A percentile compares a stretch with the other conserved stretches of the same genome.
Conservation (phyloP, 2,888 invertebrate genomes). For the Sericinus montela region DNA sequence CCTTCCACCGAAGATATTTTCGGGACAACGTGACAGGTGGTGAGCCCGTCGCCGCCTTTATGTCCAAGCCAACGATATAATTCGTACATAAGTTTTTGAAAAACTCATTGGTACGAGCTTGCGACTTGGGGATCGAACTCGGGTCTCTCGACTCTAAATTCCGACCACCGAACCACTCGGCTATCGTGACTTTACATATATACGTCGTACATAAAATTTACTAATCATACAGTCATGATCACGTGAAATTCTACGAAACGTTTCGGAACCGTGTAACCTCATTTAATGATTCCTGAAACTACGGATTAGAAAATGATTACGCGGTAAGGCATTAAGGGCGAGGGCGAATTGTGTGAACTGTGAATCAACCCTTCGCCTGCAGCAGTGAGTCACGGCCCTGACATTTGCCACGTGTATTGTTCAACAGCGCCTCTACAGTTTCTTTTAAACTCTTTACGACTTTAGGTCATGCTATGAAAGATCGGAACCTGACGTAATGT, state of each 20-base stretch:
- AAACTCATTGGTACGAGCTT: too few species aligned
- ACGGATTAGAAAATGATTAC: conserved; percentile 16
- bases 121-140: too few species aligned
- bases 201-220: too few species aligned
- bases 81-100: too few species aligned
- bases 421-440: conserved; percentile 14
- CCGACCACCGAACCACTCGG: too few species aligned
- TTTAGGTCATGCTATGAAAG: conserved; percentile 11
- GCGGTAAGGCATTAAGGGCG: conserved; percentile 10
- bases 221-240: background rate
- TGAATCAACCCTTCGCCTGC: conserved; percentile 17
- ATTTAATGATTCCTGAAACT: conserved; percentile 14
- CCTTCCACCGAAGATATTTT: too few species aligned
- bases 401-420: conserved; percentile 18
- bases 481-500: conserved; percentile 3
- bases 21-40: too few species aligned
- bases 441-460: conserved; percentile 16
- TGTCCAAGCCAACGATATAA: too few species aligned
- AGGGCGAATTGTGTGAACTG: conserved; percentile 12
- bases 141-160: too few species aligned
- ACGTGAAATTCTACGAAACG: background rate
- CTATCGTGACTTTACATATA: too few species aligned
- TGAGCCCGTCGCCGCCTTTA: too few species aligned
- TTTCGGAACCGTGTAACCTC: background rate
- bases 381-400: conserved; percentile 19